Base-by-base conservation (phyloP, 2,888 invertebrate genomes). In the Thalpophila matura region DNA sequence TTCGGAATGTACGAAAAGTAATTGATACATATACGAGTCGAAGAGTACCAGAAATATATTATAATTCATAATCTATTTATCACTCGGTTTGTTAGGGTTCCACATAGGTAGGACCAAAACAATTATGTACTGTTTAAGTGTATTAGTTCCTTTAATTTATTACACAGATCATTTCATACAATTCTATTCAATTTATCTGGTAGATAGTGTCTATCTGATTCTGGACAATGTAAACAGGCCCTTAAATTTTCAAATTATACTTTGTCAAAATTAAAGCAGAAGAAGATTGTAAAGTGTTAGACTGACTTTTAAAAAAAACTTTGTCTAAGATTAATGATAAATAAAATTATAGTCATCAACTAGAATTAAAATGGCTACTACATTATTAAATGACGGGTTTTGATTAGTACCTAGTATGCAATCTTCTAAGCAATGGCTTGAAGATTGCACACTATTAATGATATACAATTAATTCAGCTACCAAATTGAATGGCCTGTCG, bases 21-120 rank as follows among this genome's bases (percentile, higher is more conserved):
- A 86, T 84, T 79, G 80, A 80, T 79, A 78, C 53, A 64, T 57
- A 75, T 77, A 64, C 64, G 43, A 59, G 26, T 38, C 33, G 31
- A 45, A 53, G 72, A 62, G 62, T 50, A 67, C 56, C 49, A 78
- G 61, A 53, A 78, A 73, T 80, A 85, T 85, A 86, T 88, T 81
- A 85, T 79, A 81, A 80, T 79, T 82, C 80, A 72, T 79, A 80
- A 85, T 85, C 83, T 85, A 86, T 89, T 84, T 85, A 85, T 89
- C 85, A 84, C 77, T 70, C 55, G 51, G 62, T 60, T 56, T 57
- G 57, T 72, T 75, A 64, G 75, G 51, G 69, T 59, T 60, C 56
- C 16, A n/a, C 37, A 14, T 26, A 29, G 2, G 4, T 0, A 33
- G 0, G 22, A 2, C 4, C 20, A 38, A 40, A 40, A 22, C n/a